These are phyloP conservation scores for Recurvirostra avosetta DNA, from an alignment of 2,113 vertebrate species.

Conservation along the genomic window DNA sequence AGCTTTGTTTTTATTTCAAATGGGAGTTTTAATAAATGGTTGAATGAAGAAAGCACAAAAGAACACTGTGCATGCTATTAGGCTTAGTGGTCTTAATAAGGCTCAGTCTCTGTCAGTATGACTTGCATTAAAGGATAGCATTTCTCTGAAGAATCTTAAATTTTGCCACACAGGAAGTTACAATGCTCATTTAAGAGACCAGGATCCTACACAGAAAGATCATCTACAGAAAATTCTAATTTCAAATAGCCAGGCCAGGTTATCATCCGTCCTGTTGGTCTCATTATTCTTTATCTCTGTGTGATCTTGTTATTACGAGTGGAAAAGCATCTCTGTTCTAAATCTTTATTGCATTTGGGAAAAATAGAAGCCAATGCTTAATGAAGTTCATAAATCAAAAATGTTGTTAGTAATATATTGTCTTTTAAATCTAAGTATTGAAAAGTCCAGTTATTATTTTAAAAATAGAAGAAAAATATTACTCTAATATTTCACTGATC, in stretches of 20 bases:
- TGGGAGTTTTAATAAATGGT: not conserved
- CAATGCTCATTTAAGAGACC: not conserved
- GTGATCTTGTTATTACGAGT: not conserved
- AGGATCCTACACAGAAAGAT: not conserved
- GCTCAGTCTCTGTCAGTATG: not conserved
- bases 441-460: not conserved
- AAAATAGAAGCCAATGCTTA: not conserved
- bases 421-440: not conserved
- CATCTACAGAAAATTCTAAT: not conserved
- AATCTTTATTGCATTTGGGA: not conserved
- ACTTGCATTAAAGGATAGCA: not conserved
- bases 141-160: not conserved
- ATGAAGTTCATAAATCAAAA: not conserved
- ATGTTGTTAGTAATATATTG: not conserved
- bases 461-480: not conserved
- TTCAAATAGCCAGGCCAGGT: not conserved
- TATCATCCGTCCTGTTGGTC: not conserved
- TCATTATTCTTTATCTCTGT: not conserved
- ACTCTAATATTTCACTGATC: not conserved
- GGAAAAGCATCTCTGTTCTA: not conserved
- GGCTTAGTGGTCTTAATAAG: not conserved
- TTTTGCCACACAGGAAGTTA: not conserved
- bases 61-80: fast-evolving
- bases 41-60: not conserved
- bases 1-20: not conserved